Conservation (phyloP, 1,140 invertebrate genomes). For the Neodiprion fabricii region DNA sequence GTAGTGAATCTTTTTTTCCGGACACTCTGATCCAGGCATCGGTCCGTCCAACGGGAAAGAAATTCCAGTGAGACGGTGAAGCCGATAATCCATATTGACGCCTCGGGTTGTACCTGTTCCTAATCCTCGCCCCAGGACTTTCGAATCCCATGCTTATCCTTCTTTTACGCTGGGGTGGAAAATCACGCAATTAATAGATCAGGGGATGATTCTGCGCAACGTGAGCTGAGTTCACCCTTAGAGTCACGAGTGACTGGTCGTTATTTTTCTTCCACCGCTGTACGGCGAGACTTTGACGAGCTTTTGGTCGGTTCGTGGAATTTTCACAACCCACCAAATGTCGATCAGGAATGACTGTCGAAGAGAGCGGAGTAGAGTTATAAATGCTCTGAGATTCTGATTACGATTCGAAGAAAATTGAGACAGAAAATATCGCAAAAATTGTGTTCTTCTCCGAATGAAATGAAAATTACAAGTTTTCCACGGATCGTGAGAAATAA, state of each 20-base stretch:
- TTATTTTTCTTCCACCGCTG: constrained; percentile 13
- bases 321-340: no score
- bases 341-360: no score
- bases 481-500: no score
- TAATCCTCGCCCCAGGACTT: constrained; percentile 6
- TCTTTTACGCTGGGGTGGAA: constrained; percentile 8
- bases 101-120: not conserved
- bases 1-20: no score
- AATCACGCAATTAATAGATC: constrained; percentile 44
- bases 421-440: no score
- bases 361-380: no score
- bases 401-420: no score
- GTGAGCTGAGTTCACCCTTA: not conserved
- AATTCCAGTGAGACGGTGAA: not conserved
- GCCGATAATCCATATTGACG: not conserved
- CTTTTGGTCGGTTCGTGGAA: not conserved
- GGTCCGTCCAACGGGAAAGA: not conserved
- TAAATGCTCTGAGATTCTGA: no score
- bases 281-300: not conserved
- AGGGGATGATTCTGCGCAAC: constrained; percentile 29
- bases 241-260: not conserved
- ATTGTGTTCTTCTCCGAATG: no score
- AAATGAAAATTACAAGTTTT: no score
- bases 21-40: no score
- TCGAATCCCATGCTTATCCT: not conserved